These are phyloP conservation scores for Rhopalosiphum padi DNA, from an alignment of 1,140 invertebrate species.

Conservation along the genomic window DNA sequence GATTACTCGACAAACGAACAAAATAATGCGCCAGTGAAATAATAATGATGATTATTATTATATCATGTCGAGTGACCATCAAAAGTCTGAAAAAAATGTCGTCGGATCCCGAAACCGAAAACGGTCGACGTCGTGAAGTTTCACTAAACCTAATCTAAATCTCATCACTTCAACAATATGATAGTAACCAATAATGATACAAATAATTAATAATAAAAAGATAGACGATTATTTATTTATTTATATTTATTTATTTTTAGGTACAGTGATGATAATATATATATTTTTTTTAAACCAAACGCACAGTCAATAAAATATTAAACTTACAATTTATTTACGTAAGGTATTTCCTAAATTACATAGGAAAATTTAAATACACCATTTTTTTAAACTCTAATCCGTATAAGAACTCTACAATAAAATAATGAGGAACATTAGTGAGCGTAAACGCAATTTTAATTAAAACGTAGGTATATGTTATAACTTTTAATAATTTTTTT, in stretches of 20 bases:
- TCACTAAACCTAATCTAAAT: slow-evolving; percentile 31
- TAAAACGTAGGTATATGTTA: slow-evolving; percentile 31
- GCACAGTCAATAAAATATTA: slow-evolving; percentile 45
- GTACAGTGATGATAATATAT: slow-evolving; percentile 32
- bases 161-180: neutral
- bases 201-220: slow-evolving; percentile 44
- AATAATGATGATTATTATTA: neutral
- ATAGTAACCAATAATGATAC: slow-evolving; percentile 16
- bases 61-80: neutral
- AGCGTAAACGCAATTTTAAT: slow-evolving; percentile 50
- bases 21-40: neutral
- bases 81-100: slow-evolving; percentile 23
- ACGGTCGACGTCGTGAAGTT: neutral
- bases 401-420: slow-evolving; percentile 39
- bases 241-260: slow-evolving; percentile 14
- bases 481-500: slow-evolving; percentile 10
- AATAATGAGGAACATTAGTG: slow-evolving; percentile 56
- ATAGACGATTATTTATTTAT: slow-evolving; percentile 4
- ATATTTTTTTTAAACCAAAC: slow-evolving; percentile 41
- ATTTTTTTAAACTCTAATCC: slow-evolving; percentile 41
- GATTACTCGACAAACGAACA: neutral
- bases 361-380: slow-evolving; percentile 45
- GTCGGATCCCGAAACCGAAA: slow-evolving; percentile 48
- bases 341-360: slow-evolving; percentile 38
- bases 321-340: slow-evolving; percentile 48